Percentiles rank a stretch among this genome's conserved stretches.
These are phyloP conservation scores for Pygocentrus nattereri DNA, from an alignment of 2,797 vertebrate species.

Conservation along the genomic window DNA sequence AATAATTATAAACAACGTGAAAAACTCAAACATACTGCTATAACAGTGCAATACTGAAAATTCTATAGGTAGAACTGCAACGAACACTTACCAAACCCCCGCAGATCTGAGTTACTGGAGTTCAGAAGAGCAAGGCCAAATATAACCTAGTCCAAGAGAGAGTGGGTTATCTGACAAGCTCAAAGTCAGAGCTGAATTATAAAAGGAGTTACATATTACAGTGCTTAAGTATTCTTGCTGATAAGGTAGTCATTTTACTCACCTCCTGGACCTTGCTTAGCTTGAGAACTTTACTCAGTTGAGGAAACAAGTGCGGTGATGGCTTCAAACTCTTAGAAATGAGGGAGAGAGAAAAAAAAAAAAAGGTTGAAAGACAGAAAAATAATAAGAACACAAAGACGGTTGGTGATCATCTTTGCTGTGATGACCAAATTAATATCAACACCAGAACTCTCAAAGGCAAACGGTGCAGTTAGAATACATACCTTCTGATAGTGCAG, in stretches of 20 bases:
- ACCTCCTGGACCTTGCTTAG: constrained; percentile 99
- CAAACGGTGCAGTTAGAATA: not conserved
- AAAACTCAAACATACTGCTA: not conserved
- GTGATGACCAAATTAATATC: not conserved
- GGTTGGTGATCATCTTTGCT: not conserved
- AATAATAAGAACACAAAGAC: not conserved
- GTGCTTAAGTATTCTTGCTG: not conserved
- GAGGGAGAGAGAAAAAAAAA: constrained; percentile 23
- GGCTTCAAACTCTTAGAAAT: constrained; percentile 94
- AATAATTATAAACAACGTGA: too few species aligned
- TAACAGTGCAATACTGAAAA: not conserved
- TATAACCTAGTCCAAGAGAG: constrained; percentile 85
- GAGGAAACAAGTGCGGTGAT: constrained; percentile 95
- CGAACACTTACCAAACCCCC: constrained; percentile 91
- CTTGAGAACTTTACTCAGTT: constrained; percentile 99
- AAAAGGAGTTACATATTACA: not conserved
- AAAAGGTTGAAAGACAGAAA: constrained; percentile 17
- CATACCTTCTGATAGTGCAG: constrained; percentile 99
- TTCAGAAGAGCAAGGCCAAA: constrained; percentile 98
- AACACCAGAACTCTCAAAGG: not conserved
- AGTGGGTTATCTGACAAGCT: not conserved
- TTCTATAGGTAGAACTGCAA: not conserved
- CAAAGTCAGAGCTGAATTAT: not conserved
- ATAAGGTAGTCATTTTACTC: constrained; percentile 55
- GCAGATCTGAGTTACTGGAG: constrained; percentile 94